Base-by-base conservation (phyloP, 1,140 invertebrate species). In the Stegodyphus mimosarum region DNA sequence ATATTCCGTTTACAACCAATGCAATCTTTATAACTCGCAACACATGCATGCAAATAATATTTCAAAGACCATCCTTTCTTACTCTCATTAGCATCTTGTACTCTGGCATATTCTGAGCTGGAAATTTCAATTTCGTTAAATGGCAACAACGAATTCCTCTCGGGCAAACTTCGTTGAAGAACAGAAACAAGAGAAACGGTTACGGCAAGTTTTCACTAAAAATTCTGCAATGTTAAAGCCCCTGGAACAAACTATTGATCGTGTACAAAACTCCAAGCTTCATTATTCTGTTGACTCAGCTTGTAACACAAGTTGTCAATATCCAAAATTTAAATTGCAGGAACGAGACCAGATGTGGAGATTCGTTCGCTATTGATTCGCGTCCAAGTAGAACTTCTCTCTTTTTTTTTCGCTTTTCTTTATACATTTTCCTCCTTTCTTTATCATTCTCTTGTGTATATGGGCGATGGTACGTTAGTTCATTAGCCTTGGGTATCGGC, bases 241-340 rank as follows among this genome's bases (percentile, higher is more conserved):
- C 33, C 33, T 33, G 33, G 33, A 71, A 71, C 33, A 63, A 9
- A 10, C n/a, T 72, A 75, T 75, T 17, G 52, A 75, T 75, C 63
- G 33, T 66, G 6, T 51, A 33, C 33, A 33, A 33, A 33, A 33
- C 33, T 33, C 9, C 49, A 48, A 52, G 71, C 69, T 72, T 83
- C 80, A 83, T 83, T 83, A 83, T 55, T 53, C 33, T 52, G 55
- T 66, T 53, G 80, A 83, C 80, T 83, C 80, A 83, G 80, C 71
- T 83, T 74, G 80, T 74, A 52, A 17, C 71, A 73, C 48, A 66
- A 83, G 80, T 50, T 83, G 80, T 83, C 80, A 74, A 83, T 83
- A 83, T 67, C 80, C 72, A 74, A 83, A 73, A 83, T 83, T 83
- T 83, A 83, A 83, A 83, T 83, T 83, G 80, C 49, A 66, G 80